Evolutionary conservation across 2,797 vertebrate species (phyloP).

Genomic region (Sebastes reedi): DNA sequence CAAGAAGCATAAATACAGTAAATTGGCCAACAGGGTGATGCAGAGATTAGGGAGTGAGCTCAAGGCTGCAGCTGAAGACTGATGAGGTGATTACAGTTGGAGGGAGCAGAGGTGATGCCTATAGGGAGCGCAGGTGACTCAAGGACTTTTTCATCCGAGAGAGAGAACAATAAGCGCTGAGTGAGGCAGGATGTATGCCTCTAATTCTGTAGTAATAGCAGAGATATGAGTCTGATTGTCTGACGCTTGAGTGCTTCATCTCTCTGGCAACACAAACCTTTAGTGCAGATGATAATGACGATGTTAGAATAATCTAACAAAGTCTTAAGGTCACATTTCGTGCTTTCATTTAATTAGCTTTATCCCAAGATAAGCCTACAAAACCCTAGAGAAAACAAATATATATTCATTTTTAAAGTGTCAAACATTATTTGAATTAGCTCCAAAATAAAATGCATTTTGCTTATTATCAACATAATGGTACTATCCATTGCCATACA

Average conservation of each 20-base stretch:
- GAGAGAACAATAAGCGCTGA: conserved; percentile 29
- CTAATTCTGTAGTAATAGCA: not conserved
- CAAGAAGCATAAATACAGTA: conserved; percentile 8
- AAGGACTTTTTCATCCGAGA: conserved; percentile 44
- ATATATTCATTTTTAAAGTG: not conserved
- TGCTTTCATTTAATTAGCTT: not conserved
- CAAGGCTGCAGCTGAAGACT: conserved; percentile 42
- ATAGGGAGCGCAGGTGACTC: conserved; percentile 60
- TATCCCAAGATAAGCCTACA: not conserved
- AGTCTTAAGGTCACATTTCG: not conserved
- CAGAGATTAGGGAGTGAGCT: conserved; percentile 11
- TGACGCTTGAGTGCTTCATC: not conserved
- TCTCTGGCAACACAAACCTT: not conserved
- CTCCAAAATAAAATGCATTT: not conserved
- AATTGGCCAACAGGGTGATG: conserved; percentile 13
- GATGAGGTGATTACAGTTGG: conserved; percentile 67
- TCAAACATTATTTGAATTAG: not conserved
- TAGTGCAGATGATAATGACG: not conserved
- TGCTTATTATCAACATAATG: not conserved
- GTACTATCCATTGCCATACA: not conserved
- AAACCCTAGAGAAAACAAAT: not conserved
- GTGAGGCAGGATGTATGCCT: conserved; percentile 11
- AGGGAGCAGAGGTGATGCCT: conserved; percentile 49
- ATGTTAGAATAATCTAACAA: not conserved
- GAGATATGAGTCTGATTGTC: not conserved